phyloP scores from a whole-genome alignment of 2,797 vertebrate genomes.

The Chaetophractus vellerosus region DNA sequence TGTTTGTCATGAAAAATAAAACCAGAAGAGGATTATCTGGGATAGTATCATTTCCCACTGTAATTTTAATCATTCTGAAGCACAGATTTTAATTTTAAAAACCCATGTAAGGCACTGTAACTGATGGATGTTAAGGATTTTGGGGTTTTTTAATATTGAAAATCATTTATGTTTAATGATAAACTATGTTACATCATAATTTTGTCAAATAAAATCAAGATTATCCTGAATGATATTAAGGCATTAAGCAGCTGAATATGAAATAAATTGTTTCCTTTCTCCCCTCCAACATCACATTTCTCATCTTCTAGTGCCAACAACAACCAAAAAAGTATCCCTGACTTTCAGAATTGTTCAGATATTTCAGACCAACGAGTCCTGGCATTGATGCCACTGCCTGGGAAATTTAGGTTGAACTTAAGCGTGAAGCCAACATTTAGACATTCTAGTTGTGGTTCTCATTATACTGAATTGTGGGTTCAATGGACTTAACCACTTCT shows the following conservation, averaged over 20 bases:
- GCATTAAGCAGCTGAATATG: constrained; percentile 59
- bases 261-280: neutral
- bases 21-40: neutral
- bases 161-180: constrained; percentile 64
- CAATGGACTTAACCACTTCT: neutral
- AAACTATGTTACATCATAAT: constrained; percentile 55
- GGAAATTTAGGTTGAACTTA: neutral
- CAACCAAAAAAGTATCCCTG: neutral
- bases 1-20: constrained; percentile 4
- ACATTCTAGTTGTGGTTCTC: too few species aligned
- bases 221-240: constrained; percentile 36
- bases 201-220: constrained; percentile 62
- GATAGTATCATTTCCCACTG: neutral
- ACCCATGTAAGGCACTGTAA: neutral
- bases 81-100: constrained; percentile 24
- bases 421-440: neutral
- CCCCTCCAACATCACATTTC: neutral
- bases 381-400: neutral
- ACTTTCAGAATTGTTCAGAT: neutral
- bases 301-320: neutral
- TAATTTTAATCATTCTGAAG: constrained; percentile 35
- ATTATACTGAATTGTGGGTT: neutral
- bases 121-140: neutral
- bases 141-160: constrained; percentile 53
- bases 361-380: constrained; percentile 39